phyloP scores from a whole-genome alignment of 2,797 vertebrate genomes.

The Tenualosa thibaudeaui region DNA sequence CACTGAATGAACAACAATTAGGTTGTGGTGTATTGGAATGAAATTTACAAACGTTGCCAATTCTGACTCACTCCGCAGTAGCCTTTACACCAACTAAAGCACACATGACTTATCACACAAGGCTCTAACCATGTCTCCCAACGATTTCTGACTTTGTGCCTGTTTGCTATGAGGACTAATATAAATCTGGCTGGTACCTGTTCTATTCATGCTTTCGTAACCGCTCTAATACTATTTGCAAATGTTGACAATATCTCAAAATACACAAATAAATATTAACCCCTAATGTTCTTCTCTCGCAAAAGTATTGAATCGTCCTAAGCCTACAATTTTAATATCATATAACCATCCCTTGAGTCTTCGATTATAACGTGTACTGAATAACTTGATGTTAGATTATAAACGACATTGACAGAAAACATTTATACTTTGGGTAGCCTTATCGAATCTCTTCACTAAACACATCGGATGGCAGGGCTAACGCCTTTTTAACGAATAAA shows the following conservation, averaged over 20 bases:
- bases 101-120: background rate
- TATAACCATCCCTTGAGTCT: background rate
- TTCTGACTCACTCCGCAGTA: background rate
- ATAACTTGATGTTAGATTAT: background rate
- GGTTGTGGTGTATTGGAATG: conserved; percentile 33
- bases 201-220: background rate
- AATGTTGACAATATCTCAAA: background rate
- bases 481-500: background rate
- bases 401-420: background rate
- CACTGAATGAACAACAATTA: conserved; percentile 5
- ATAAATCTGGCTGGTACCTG: background rate
- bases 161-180: background rate
- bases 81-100: background rate
- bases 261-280: background rate
- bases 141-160: background rate
- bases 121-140: background rate
- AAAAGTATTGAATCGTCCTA: background rate
- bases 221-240: background rate
- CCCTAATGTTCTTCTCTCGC: background rate
- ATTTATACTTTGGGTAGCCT: background rate
- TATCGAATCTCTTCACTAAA: background rate
- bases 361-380: background rate
- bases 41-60: background rate
- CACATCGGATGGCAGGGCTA: background rate
- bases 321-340: background rate